These are phyloP conservation scores for Sus cebifrons DNA, from an alignment of 2,797 vertebrate genomes.

Conservation along the genomic window DNA sequence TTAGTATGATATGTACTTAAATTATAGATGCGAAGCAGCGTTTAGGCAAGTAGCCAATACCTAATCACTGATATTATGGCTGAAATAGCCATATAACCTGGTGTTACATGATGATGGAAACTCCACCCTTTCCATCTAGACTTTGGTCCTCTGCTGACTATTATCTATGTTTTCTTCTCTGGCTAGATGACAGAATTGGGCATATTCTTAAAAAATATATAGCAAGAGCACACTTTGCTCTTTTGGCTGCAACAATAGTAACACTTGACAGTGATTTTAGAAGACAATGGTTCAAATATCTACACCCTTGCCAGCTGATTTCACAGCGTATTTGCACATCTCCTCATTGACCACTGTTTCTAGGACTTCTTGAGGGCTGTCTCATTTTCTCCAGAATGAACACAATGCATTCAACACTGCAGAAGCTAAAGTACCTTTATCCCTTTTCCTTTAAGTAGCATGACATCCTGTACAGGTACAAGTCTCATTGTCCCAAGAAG, in stretches of 20 bases:
- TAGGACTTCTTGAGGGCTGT: neutral
- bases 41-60: constrained; percentile 40
- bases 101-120: neutral
- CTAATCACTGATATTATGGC: constrained; percentile 52
- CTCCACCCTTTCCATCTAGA: constrained; percentile 56
- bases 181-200: neutral
- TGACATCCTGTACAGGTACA: neutral
- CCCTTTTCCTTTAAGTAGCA: neutral
- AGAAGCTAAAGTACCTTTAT: neutral
- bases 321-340: neutral
- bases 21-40: neutral
- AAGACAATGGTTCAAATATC: neutral
- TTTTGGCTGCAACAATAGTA: neutral
- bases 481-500: neutral
- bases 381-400: neutral
- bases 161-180: neutral
- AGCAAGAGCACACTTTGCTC: neutral
- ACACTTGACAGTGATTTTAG: neutral
- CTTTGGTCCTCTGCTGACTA: constrained; percentile 38
- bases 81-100: constrained; percentile 64
- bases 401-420: neutral
- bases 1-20: constrained; percentile 72
- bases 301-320: neutral
- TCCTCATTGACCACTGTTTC: neutral
- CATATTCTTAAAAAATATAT: constrained; percentile 20